Conservation (phyloP, 2,797 vertebrate species). For the Peromyscus attwateri region DNA sequence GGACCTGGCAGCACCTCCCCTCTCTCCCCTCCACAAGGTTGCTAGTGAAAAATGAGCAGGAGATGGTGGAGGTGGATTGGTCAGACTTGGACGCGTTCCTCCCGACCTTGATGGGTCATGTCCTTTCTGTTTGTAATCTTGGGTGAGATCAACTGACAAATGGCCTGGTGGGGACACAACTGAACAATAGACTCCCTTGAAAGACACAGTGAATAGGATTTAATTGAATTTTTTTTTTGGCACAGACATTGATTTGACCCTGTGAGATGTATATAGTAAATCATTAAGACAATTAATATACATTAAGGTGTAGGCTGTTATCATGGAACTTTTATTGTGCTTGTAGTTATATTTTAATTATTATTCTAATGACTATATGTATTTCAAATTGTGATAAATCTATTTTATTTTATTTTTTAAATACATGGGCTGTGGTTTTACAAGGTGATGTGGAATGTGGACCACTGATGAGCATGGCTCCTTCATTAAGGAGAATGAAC, state of each 20-base stretch:
- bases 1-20: accelerated
- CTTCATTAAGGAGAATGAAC: background rate
- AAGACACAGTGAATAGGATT: constrained; percentile 90
- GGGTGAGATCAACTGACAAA: constrained; percentile 85
- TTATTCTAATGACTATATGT: constrained; percentile 90
- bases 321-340: constrained; percentile 88
- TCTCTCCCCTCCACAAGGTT: constrained; percentile 11
- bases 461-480: constrained; percentile 3
- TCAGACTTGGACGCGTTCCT: constrained; percentile 42
- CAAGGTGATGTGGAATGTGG: background rate
- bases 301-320: constrained; percentile 88
- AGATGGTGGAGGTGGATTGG: background rate
- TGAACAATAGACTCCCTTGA: constrained; percentile 89
- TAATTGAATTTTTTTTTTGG: constrained; percentile 90
- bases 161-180: constrained; percentile 92
- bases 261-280: constrained; percentile 86
- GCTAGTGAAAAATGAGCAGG: background rate
- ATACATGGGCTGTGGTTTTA: constrained; percentile 56
- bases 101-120: constrained; percentile 86
- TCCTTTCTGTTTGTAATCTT: constrained; percentile 86
- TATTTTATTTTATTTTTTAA: constrained; percentile 79
- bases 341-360: constrained; percentile 90
- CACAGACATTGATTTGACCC: constrained; percentile 91
- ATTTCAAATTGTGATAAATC: constrained; percentile 87
- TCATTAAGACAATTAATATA: constrained; percentile 89